Percentiles rank a stretch among this genome's conserved stretches.
Conservation (phyloP, 2,113 vertebrate genomes). For the Esox niger region DNA sequence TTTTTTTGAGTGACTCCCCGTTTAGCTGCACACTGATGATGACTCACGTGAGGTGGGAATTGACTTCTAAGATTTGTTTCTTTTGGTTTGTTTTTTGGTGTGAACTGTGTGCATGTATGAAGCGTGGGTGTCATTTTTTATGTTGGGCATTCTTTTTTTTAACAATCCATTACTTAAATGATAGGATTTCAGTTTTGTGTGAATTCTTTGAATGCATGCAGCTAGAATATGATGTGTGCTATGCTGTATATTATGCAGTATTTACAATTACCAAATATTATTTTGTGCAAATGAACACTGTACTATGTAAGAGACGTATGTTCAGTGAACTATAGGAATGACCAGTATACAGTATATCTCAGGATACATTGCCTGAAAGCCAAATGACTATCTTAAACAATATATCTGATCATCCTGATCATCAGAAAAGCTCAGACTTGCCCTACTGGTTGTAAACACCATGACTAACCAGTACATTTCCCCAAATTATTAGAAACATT, state of each 20-base stretch:
- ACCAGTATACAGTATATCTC: neutral
- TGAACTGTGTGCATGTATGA: constrained; percentile 55
- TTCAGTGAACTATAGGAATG: neutral
- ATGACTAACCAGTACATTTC: too few species aligned
- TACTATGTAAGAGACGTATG: constrained; percentile 28
- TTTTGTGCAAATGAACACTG: constrained; percentile 36
- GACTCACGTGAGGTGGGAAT: constrained; percentile 21
- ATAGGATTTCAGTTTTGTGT: constrained; percentile 10
- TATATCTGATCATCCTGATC: too few species aligned
- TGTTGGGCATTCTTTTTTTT: constrained; percentile 32
- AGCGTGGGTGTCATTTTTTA: constrained; percentile 44
- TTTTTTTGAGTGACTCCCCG: constrained; percentile 15
- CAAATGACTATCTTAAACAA: neutral
- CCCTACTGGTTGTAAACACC: too few species aligned
- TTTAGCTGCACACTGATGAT: constrained; percentile 31
- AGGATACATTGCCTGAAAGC: neutral
- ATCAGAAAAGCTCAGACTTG: too few species aligned
- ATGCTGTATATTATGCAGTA: constrained; percentile 44
- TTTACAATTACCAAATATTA: constrained; percentile 31
- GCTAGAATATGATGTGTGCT: constrained; percentile 49
- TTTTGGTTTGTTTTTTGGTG: constrained; percentile 55
- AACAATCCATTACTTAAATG: constrained; percentile 32
- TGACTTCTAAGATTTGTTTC: constrained; percentile 8
- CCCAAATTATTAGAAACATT: too few species aligned
- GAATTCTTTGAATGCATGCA: constrained; percentile 69